Evolutionary conservation across 2,888 invertebrate species (phyloP).

Genomic region (Scaptomyza reducta): DNA sequence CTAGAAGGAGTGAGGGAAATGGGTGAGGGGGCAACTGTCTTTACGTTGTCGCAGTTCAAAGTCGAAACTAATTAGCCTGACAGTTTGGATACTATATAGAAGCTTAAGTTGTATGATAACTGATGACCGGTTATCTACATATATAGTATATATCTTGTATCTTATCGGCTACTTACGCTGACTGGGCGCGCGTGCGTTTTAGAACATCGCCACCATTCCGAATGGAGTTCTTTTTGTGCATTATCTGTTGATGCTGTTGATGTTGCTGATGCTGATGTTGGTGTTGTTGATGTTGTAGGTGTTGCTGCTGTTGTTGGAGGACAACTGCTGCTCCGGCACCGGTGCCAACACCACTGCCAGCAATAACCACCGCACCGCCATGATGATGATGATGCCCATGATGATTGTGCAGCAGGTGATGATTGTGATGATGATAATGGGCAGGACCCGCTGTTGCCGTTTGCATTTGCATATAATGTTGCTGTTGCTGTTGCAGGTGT

Average conservation of each 20-base stretch:
- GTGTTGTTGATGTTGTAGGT: slow-evolving; percentile 78
- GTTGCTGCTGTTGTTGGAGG: slow-evolving; percentile 54
- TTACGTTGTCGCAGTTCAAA: slow-evolving; percentile 39
- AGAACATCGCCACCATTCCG: slow-evolving; percentile 87
- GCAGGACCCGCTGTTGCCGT: slow-evolving; percentile 34
- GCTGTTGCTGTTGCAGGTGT: slow-evolving; percentile 59
- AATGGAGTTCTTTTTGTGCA: slow-evolving; percentile 88
- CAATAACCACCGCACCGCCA: slow-evolving; percentile 83
- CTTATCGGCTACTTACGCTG: slow-evolving; percentile 86
- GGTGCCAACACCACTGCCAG: slow-evolving; percentile 83
- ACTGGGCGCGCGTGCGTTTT: slow-evolving; percentile 88
- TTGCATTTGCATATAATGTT: slow-evolving; percentile 65
- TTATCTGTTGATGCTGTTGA: slow-evolving; percentile 76
- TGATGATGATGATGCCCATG: slow-evolving; percentile 82
- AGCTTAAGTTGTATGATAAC: not conserved
- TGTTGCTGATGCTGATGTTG: slow-evolving; percentile 79
- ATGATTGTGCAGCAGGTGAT: slow-evolving; percentile 80
- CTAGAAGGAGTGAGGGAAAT: not conserved
- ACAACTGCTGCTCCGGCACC: slow-evolving; percentile 55
- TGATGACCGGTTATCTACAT: not conserved
- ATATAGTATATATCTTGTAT: not conserved
- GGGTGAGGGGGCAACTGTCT: not conserved
- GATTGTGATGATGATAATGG: slow-evolving; percentile 73
- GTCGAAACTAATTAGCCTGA: slow-evolving; percentile 38
- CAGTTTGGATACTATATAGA: slow-evolving; percentile 4